Evolutionary conservation across 2,888 invertebrate species (phyloP), one percentile per base, ranked within the genome.

Genomic region (Drosophila setosimentum): DNA sequence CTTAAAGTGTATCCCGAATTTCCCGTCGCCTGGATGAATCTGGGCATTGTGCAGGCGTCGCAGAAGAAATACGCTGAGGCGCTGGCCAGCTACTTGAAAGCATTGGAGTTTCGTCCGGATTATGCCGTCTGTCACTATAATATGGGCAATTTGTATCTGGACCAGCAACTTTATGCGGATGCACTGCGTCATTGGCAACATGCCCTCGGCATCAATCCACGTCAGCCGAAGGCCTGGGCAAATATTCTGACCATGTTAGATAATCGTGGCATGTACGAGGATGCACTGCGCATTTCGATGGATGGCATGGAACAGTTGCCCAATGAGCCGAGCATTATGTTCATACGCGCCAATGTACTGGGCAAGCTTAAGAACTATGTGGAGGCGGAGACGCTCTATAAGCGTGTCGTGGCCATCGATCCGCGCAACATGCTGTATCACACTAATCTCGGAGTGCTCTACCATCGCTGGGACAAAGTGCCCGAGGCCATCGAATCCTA

Each of bases 1-100:
- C 94, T 98, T 18, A 91, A 94, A 78, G 94, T 96, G 2, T 82
- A 91, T 65, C 92, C 96, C 37, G 96, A 97, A 91, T 99, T 99
- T 94, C 97, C 99, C 2, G 97, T 98, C 0, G 99, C 99, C 0
- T 99, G 99, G 99, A 99, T 99, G 99, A 99, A 99, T 93, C 94
- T 99, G 61, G 99, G 99, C 21, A 99, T 99, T 82, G 97, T 98
- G 35, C 94, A 98, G 77, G 96, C 98, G 0, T 95, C 95, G 45
- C 94, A 96, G 58, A 95, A 96, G 80, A 95, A 96, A 71, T 95
- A 95, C 73, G 92, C 94, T 3, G 96, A 96, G 89, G 96, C 99
- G 0, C 95, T 97, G 89, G 91, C 92, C 24, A 97, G 98, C 83
- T 99, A 99, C 91, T 93, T 95, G 83, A 96, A 94, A 61, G 99